Evolutionary conservation across 2,888 invertebrate species (phyloP).

Genomic region (Serrognathus titanus): DNA sequence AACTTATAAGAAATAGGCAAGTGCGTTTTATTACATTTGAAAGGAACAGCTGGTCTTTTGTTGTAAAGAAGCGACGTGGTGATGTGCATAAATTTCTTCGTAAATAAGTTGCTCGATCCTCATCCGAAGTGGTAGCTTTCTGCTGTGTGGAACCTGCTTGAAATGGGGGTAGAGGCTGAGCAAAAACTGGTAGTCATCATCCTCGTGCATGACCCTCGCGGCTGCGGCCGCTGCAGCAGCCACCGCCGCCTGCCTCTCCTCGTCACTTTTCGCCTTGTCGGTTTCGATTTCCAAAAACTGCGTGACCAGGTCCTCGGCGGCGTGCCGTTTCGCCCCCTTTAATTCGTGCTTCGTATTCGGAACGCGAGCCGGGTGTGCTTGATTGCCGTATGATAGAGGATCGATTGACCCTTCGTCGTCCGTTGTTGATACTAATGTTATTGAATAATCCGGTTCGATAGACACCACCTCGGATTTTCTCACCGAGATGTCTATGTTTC

Average conservation of each 20-base stretch:
- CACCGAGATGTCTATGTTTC: constrained; percentile 25
- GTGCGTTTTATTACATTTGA: background rate
- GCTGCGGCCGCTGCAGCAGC: too few species aligned
- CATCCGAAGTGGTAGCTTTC: constrained; percentile 28
- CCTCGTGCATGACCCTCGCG: constrained; percentile 15
- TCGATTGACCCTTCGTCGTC: constrained; percentile 21
- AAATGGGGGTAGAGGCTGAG: constrained; percentile 29
- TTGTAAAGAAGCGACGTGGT: background rate
- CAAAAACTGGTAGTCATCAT: constrained; percentile 31
- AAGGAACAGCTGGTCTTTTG: background rate
- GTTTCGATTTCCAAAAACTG: constrained; percentile 15
- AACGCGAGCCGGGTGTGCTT: constrained; percentile 7
- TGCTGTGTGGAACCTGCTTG: constrained; percentile 25
- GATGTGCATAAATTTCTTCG: constrained; percentile 24
- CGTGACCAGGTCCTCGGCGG: constrained; percentile 18
- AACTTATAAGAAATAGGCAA: too few species aligned
- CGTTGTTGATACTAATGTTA: constrained; percentile 16
- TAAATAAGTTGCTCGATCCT: constrained; percentile 30
- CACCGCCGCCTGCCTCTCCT: constrained; percentile 3
- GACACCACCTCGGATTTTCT: constrained; percentile 16
- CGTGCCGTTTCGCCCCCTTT: constrained; percentile 13
- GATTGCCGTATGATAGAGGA: constrained; percentile 19
- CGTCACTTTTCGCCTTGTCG: constrained; percentile 9
- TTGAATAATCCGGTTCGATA: constrained; percentile 20
- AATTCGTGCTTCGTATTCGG: constrained; percentile 17